Percentiles rank a stretch among this genome's conserved stretches.
phyloP scores from a whole-genome alignment of 2,888 invertebrate species.

The Metopia argyrocephala region DNA sequence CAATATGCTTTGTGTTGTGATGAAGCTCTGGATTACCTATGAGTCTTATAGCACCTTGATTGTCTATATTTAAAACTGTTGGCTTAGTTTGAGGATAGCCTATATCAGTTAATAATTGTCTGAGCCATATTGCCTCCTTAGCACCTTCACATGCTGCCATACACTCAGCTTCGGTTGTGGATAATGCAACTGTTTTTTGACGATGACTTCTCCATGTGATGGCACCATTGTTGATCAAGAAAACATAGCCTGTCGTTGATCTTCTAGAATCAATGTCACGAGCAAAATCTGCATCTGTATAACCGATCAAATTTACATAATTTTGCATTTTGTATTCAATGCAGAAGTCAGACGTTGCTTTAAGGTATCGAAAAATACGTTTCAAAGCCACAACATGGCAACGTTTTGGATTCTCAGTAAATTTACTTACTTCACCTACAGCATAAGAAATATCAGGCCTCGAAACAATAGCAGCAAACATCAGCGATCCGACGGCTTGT shows the following conservation, averaged over 20 bases:
- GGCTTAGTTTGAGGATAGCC: slow-evolving; percentile 20
- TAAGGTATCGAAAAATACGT: slow-evolving; percentile 16
- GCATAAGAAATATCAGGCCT: slow-evolving; percentile 64
- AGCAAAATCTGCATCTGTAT: slow-evolving; percentile 21
- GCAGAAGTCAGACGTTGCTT: slow-evolving; percentile 36
- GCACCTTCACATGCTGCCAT: slow-evolving; percentile 66
- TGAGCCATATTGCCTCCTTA: slow-evolving; percentile 22
- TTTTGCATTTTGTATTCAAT: slow-evolving; percentile 36
- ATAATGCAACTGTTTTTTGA: slow-evolving; percentile 69
- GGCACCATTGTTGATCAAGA: slow-evolving; percentile 63
- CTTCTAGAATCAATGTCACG: slow-evolving; percentile 35
- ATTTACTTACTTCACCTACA: slow-evolving; percentile 49
- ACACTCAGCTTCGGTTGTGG: slow-evolving; percentile 69
- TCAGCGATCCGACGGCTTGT: slow-evolving; percentile 58
- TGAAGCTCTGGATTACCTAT: slow-evolving; percentile 33
- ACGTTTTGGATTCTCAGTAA: slow-evolving; percentile 37
- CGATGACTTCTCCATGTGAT: slow-evolving; percentile 69
- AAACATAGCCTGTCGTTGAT: slow-evolving; percentile 65
- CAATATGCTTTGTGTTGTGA: slow-evolving; percentile 34
- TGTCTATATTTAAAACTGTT: slow-evolving; percentile 20
- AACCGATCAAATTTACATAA: slow-evolving; percentile 28
- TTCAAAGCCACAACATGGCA: slow-evolving; percentile 58
- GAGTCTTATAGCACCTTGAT: slow-evolving; percentile 22
- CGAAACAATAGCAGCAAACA: slow-evolving; percentile 63
- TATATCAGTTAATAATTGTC: slow-evolving; percentile 23